phyloP scores from a whole-genome alignment of 2,888 invertebrate species.

The Agriotes lineatus region DNA sequence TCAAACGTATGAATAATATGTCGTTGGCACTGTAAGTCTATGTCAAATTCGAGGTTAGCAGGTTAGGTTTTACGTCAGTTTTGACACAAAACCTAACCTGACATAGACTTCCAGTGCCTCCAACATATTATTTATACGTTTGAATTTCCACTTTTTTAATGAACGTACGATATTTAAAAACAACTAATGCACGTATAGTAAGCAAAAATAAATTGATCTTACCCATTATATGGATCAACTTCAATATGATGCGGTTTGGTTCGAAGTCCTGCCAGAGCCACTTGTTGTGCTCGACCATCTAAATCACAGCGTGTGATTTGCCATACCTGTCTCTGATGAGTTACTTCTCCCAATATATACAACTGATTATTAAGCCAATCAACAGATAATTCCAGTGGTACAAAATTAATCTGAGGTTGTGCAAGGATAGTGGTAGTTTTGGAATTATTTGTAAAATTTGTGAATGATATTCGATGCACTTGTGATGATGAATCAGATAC shows the following conservation, averaged over 20 bases:
- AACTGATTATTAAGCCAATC: slow-evolving; percentile 92
- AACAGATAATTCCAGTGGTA: slow-evolving; percentile 79
- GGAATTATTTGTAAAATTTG: slow-evolving; percentile 61
- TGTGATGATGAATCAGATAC: slow-evolving; percentile 81
- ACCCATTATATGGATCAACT: slow-evolving; percentile 94
- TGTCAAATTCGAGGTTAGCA: too few relatives aligned
- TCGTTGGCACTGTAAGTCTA: too few relatives aligned
- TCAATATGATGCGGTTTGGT: slow-evolving; percentile 83
- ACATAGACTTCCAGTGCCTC: too few relatives aligned
- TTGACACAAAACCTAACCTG: too few relatives aligned
- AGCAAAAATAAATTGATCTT: too few relatives aligned
- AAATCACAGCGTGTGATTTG: slow-evolving; percentile 83
- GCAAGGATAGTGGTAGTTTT: slow-evolving; percentile 69
- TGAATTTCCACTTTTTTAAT: too few relatives aligned
- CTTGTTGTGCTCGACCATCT: slow-evolving; percentile 77
- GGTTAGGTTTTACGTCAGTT: too few relatives aligned
- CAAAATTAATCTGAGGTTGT: slow-evolving; percentile 72
- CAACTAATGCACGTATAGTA: too few relatives aligned
- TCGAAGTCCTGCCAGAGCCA: slow-evolving; percentile 78
- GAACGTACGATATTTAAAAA: too few relatives aligned
- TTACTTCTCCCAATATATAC: slow-evolving; percentile 83
- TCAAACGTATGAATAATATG: too few relatives aligned
- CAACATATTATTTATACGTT: too few relatives aligned
- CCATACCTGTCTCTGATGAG: slow-evolving; percentile 70
- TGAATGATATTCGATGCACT: slow-evolving; percentile 68